Evolutionary conservation across 2,797 vertebrate genomes (phyloP).

Genomic region (Epinephelus coioides): DNA sequence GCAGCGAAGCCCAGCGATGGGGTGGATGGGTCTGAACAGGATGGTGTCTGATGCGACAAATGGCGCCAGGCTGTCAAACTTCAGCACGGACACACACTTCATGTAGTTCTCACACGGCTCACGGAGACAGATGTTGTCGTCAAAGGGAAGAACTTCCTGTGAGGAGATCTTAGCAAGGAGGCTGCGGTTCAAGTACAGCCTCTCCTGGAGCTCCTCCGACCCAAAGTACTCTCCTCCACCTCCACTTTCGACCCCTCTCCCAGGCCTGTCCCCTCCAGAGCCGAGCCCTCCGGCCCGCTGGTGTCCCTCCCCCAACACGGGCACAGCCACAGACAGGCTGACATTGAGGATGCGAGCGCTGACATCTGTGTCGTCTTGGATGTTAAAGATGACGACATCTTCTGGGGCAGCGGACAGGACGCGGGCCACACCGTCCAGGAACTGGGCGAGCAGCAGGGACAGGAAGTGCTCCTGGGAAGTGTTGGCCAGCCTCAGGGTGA

Average conservation of each 20-base stretch:
- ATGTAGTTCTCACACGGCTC: slow-evolving; percentile 99
- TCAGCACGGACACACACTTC: slow-evolving; percentile 96
- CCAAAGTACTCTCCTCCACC: slow-evolving; percentile 87
- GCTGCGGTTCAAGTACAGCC: slow-evolving; percentile 95
- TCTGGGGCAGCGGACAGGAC: slow-evolving; percentile 90
- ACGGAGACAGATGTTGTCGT: slow-evolving; percentile 96
- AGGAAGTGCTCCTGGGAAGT: slow-evolving; percentile 96
- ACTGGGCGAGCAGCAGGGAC: slow-evolving; percentile 92
- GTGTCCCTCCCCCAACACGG: slow-evolving; percentile 63
- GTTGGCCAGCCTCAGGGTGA: slow-evolving; percentile 94
- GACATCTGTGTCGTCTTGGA: slow-evolving; percentile 94
- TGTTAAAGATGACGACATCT: slow-evolving; percentile 94
- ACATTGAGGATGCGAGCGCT: slow-evolving; percentile 93
- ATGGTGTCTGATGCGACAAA: slow-evolving; percentile 94
- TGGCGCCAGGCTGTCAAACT: slow-evolving; percentile 95
- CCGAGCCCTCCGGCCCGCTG: slow-evolving; percentile 62
- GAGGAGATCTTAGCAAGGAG: slow-evolving; percentile 91
- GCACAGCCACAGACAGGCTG: slow-evolving; percentile 90
- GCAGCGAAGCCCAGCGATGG: slow-evolving; percentile 94
- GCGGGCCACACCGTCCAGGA: slow-evolving; percentile 92
- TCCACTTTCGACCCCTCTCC: slow-evolving; percentile 39
- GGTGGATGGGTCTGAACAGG: slow-evolving; percentile 96
- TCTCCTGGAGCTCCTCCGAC: slow-evolving; percentile 96
- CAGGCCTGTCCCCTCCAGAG: slow-evolving; percentile 80
- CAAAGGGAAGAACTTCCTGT: slow-evolving; percentile 95